Evolutionary conservation across 2,797 vertebrate species (phyloP).

Genomic region (Macroramphosus scolopax): DNA sequence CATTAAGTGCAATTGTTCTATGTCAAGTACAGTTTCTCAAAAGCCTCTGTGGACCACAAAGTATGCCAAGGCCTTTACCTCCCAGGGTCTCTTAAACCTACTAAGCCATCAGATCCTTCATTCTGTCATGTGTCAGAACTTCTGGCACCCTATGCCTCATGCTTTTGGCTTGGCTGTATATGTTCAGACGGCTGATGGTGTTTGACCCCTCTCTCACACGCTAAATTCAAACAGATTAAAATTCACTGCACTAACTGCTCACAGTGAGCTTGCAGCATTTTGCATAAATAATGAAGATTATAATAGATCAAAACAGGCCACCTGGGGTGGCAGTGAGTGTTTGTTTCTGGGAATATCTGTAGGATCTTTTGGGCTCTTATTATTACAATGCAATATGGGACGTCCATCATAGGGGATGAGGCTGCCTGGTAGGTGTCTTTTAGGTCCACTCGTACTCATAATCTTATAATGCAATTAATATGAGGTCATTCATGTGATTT

Average conservation of each 20-base stretch:
- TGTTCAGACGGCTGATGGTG: too few relatives aligned
- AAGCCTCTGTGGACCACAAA: neutral
- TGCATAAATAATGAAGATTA: constrained; percentile 1
- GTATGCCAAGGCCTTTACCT: constrained; percentile 4
- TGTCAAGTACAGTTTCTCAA: neutral
- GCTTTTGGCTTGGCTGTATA: neutral
- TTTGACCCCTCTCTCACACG: too few relatives aligned
- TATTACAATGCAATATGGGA: too few relatives aligned
- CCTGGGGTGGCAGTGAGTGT: too few relatives aligned
- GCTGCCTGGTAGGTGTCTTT: neutral
- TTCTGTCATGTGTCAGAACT: constrained; percentile 15
- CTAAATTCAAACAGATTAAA: too few relatives aligned
- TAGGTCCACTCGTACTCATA: neutral
- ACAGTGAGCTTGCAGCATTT: neutral
- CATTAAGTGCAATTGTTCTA: neutral
- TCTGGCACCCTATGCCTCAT: neutral
- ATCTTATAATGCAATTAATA: neutral
- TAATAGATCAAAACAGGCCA: neutral
- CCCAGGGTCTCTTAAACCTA: constrained; percentile 18
- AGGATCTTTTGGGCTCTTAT: too few relatives aligned
- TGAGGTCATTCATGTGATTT: too few relatives aligned
- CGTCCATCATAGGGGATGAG: too few relatives aligned
- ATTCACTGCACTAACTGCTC: too few relatives aligned
- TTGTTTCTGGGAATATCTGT: too few relatives aligned
- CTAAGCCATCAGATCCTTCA: constrained; percentile 23